Base-by-base conservation (phyloP, 35 echinoderm and acorn worm genomes). In the Patiria miniata region DNA sequence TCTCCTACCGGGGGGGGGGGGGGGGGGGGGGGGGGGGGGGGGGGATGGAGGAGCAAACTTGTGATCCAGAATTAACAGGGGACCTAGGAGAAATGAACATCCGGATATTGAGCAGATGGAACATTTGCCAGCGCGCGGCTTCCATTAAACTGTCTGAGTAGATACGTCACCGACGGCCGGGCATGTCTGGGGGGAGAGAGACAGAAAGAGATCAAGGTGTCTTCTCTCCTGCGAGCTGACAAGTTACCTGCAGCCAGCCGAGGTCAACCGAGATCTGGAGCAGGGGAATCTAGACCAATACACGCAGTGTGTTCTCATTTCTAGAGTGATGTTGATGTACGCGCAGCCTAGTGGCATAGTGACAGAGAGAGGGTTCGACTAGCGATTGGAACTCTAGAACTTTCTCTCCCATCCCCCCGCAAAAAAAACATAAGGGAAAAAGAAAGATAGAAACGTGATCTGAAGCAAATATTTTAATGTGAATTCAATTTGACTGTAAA, bases 141-240 rank as follows among this genome's bases (percentile, higher is more conserved):
- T 73, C 12, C 65, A 73, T 73, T 73, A 73, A 73, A 73, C 34
- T 73, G 65, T 73, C 65, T 69, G 1, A 14, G 65, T 73, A 30
- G 65, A 73, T 73, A 73, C 26, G 65, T 73, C 65, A 73, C 7
- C 23, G 65, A 30, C 19, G 3, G 65, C 21, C 19, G 29, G 65
- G 29, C 57, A 21, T 18, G 57, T 18, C 19, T 14, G 10, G 58
- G 21, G 58, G 21, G 26, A 69, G 21, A 23, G 30, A 36, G 26
- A 36, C 2, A 9, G 60, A 6, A 23, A 36, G 26, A 73, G 65
- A 73, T 18, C 26, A 16, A 73, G 3, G 12, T 73, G 26, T 73
- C 3, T 28, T 8, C 14, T 23, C 7, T n/a, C n/a, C n/a, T n/a
- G 21, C 5, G 14, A n/a, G n/a, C 8, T 68, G 60, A 68, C 5